These are phyloP conservation scores for Cantharis rustica DNA, from an alignment of 2,888 invertebrate species.

Conservation along the genomic window DNA sequence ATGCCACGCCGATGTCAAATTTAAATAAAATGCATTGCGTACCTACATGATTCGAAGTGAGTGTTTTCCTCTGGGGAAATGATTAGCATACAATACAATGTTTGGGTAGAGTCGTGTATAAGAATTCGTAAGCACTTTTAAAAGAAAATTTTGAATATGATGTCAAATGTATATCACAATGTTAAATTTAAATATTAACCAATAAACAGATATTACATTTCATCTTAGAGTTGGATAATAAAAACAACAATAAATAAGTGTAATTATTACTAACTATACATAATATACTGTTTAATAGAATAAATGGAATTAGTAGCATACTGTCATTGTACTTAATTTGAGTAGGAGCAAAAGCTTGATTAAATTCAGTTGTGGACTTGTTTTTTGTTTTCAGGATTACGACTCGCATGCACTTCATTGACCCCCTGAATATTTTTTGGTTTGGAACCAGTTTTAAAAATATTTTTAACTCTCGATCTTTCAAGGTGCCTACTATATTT, in stretches of 20 bases:
- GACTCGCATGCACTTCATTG: neutral
- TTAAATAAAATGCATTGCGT: conserved; percentile 21
- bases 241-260: neutral
- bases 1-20: conserved; percentile 11
- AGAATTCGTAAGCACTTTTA: neutral
- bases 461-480: neutral
- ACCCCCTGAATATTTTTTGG: neutral
- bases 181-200: neutral
- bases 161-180: neutral
- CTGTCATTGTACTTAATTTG: neutral
- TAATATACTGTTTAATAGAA: neutral
- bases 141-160: neutral
- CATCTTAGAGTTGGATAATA: neutral
- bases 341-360: neutral
- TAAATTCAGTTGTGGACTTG: conserved; percentile 60
- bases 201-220: neutral
- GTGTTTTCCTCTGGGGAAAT: conserved; percentile 9
- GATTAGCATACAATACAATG: conserved; percentile 15
- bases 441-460: neutral
- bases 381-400: conserved; percentile 33
- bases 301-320: neutral
- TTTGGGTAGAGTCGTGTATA: neutral
- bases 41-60: neutral
- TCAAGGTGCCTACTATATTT: neutral
- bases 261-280: neutral